phyloP scores from a whole-genome alignment of 2,113 vertebrate genomes.

The Prinia subflava region DNA sequence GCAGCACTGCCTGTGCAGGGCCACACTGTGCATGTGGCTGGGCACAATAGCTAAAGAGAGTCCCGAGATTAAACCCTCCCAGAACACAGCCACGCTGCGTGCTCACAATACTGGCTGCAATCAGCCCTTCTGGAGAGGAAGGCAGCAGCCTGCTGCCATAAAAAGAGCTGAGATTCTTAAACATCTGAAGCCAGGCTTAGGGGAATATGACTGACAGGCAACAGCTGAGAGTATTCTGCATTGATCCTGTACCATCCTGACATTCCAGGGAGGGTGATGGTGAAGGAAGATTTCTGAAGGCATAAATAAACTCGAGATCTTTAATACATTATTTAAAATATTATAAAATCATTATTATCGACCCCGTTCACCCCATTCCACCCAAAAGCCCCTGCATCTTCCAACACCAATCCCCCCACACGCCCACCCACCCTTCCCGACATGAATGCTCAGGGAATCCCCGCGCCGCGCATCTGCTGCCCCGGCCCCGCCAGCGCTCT shows the following conservation, averaged over 20 bases:
- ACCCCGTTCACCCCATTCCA: neutral
- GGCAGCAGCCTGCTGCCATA: slow-evolving; percentile 63
- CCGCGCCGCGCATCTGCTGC: neutral
- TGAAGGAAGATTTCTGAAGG: slow-evolving; percentile 25
- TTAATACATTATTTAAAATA: neutral
- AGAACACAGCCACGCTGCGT: neutral
- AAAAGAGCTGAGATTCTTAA: slow-evolving; percentile 77
- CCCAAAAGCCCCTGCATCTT: neutral
- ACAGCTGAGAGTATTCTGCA: slow-evolving; percentile 75
- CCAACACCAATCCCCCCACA: neutral
- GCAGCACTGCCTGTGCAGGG: neutral
- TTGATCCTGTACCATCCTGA: slow-evolving; percentile 68
- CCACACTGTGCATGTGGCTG: neutral
- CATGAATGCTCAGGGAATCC: neutral
- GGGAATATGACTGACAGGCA: slow-evolving; percentile 73
- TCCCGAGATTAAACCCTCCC: neutral
- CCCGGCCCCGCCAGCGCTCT: neutral
- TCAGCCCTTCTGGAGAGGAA: slow-evolving; percentile 41
- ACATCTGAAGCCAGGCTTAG: slow-evolving; percentile 74
- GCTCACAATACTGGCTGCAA: slow-evolving; percentile 35
- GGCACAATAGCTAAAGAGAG: neutral
- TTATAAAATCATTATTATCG: neutral
- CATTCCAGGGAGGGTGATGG: slow-evolving; percentile 45
- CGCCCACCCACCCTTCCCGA: neutral
- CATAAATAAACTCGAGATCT: slow-evolving; percentile 41